These are phyloP conservation scores for Diadegma fenestrale DNA, from an alignment of 2,888 invertebrate genomes.

Conservation along the genomic window DNA sequence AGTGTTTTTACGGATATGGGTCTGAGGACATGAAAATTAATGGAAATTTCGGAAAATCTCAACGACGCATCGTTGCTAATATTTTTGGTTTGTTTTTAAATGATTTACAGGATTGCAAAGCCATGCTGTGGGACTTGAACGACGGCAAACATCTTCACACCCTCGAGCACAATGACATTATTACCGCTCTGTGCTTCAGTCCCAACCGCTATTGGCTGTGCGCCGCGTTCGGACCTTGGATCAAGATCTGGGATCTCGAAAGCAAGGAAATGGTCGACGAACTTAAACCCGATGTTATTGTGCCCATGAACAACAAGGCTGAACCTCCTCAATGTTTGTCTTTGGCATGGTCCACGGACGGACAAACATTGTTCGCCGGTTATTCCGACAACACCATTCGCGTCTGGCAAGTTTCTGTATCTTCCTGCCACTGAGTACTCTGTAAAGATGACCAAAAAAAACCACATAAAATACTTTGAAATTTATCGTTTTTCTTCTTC, in stretches of 20 bases:
- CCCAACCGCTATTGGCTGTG: slow-evolving; percentile 99
- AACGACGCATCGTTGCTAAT: background rate
- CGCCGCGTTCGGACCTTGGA: slow-evolving; percentile 98
- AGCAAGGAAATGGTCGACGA: slow-evolving; percentile 99
- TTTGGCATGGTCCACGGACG: slow-evolving; percentile 99
- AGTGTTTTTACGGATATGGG: slow-evolving; percentile 78
- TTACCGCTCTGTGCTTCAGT: slow-evolving; percentile 99
- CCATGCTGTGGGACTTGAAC: slow-evolving; percentile 99
- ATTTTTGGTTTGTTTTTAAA: background rate
- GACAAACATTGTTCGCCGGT: slow-evolving; percentile 99
- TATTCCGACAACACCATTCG: slow-evolving; percentile 99
- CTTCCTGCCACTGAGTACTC: slow-evolving; percentile 90
- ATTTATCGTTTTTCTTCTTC: background rate
- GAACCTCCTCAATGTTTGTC: slow-evolving; percentile 98
- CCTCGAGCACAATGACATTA: slow-evolving; percentile 98
- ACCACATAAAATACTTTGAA: slow-evolving; percentile 67
- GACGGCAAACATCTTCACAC: slow-evolving; percentile 99
- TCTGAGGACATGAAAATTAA: slow-evolving; percentile 68
- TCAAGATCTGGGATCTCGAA: slow-evolving; percentile 99
- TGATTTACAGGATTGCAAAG: slow-evolving; percentile 94
- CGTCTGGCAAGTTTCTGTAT: slow-evolving; percentile 98
- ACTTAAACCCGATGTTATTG: slow-evolving; percentile 97
- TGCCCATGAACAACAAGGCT: slow-evolving; percentile 91
- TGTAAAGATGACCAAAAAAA: slow-evolving; percentile 75
- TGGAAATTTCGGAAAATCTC: background rate